A percentile compares a stretch with the other conserved stretches of the same genome.
phyloP scores from a whole-genome alignment of 30 jellyfish, hydroid and myxozoan species.

The Aurelia sp. region DNA sequence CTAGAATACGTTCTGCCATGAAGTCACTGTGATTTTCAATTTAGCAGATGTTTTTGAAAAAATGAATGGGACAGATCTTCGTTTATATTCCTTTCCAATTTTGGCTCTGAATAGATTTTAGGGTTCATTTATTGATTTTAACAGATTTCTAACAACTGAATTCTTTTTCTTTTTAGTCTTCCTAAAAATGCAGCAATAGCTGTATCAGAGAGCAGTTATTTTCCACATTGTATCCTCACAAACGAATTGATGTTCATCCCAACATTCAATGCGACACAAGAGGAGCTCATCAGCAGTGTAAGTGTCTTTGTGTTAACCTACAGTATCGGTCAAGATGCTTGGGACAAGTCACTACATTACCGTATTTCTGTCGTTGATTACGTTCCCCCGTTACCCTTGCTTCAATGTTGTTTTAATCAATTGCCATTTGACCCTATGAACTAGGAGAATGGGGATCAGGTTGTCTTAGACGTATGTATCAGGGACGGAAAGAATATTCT shows the following conservation, averaged over 20 bases:
- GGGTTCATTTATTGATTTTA: neutral
- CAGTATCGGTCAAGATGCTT: too few relatives aligned
- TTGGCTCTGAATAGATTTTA: neutral
- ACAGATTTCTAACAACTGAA: neutral
- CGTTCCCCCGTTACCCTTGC: too few relatives aligned
- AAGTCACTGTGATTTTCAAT: too few relatives aligned
- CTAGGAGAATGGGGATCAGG: too few relatives aligned
- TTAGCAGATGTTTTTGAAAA: neutral
- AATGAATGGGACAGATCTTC: neutral
- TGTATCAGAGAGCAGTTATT: slow-evolving; percentile 29
- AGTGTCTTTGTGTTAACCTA: slow-evolving; percentile 7
- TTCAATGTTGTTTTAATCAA: too few relatives aligned
- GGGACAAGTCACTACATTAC: too few relatives aligned
- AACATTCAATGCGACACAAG: slow-evolving; percentile 76
- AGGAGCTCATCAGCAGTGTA: slow-evolving; percentile 80
- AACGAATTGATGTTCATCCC: slow-evolving; percentile 48
- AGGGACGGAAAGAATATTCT: too few relatives aligned
- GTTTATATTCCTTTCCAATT: neutral
- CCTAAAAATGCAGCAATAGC: slow-evolving; percentile 54
- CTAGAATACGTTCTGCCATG: too few relatives aligned
- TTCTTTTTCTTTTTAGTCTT: slow-evolving; percentile 4
- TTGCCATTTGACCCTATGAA: too few relatives aligned
- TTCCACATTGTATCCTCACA: slow-evolving; percentile 65
- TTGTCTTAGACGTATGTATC: too few relatives aligned
- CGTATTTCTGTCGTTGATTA: too few relatives aligned